Evolutionary conservation across 2,797 vertebrate species (phyloP), one percentile per base, ranked within the genome.

Genomic region (Galaxias olidus): DNA sequence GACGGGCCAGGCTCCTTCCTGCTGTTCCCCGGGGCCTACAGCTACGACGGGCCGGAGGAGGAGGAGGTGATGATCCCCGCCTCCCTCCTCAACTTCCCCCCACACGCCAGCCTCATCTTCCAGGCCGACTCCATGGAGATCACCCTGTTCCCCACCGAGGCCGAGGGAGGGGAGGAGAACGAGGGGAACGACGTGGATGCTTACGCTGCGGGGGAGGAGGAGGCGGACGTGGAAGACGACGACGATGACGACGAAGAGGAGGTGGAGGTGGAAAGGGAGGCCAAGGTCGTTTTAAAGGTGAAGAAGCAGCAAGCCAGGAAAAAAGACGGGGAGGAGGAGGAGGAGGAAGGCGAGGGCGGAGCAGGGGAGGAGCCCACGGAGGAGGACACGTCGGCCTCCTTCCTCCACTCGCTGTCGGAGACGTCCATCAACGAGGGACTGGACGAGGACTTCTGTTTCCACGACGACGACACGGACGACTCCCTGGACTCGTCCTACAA

Each of bases 61-160:
- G 93, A 95, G 30, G 30, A 30, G 15, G 87, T 84, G 0, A 94
- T 99, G 95, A 96, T 99, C 74, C 96, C 96, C 0, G 96, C 95
- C 0, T 90, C 95, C 0, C 88, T 97, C 64, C 90, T 99, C 65
- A 93, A 96, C 8, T 96, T 97, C 69, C 95, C 96, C 0, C 95
- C 96, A 68, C 92, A 89, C 11, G 95, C 96, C 30, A 98, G 95
- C 70, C 91, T 98, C 9, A 94, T 99, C 61, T 96, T 98, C 61
- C 94, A 95, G 76, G 97, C 95, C 0, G 97, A 98, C 68, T 94
- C 95, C 0, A 92, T 98, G 91, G 97, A 98, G 86, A 95, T 99
- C 78, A 91, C 92, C 0, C 90, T 95, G 1, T 93, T 95, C 65
- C 88, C 93, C 7, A 91, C 92, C 63, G 91, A 93, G 3, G 92